Evolutionary conservation across 2,113 vertebrate genomes (phyloP), one percentile per base, ranked within the genome.

Genomic region (Cromileptes altivelis): DNA sequence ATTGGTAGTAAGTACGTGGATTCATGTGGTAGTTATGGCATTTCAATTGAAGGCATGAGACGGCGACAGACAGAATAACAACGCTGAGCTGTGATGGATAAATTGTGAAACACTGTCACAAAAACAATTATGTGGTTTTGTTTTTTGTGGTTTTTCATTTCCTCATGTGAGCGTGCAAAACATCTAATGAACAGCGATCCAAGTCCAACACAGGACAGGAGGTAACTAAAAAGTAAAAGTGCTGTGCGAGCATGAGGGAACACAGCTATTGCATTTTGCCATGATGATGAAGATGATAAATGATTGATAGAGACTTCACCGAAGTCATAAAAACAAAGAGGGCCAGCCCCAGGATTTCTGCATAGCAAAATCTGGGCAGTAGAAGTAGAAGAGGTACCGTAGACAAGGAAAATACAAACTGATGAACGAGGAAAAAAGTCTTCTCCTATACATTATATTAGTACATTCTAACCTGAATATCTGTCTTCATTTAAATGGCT

Each of bases 261-360:
- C 18, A 57, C 21, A 40, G 37, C 37, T 4, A 2, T 55, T 40
- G 47, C 8, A 25, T 70, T 68, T 69, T 68, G 33, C 53, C 47
- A 74, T 45, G 56, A 21, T 27, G 53, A 62, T 27, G 53, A 62
- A 30, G 52, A 81, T 6, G 4, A 72, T 21, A 45, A 49, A 68
- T n/a, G 70, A 76, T 40, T 25, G 47, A 83, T 18, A 56, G 62
- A 81, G 70, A 95, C 95, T 95, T 95, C 94, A 95, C 78, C 89
- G 93, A 95, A 95, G 94, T 85, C 93, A 93, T 91, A 93, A 90
- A 30, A 88, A 86, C 67, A 87, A 88, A 80, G 60, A 70, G 75
- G 85, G 75, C 78, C 75, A 77, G 83, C 78, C 71, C 63, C 82
- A 78, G 65, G 50, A 90, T 70, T 82, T 80, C 80, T 90, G 86